Base-by-base conservation (phyloP, 1,140 invertebrate species). In the Pogonus chalceus region DNA sequence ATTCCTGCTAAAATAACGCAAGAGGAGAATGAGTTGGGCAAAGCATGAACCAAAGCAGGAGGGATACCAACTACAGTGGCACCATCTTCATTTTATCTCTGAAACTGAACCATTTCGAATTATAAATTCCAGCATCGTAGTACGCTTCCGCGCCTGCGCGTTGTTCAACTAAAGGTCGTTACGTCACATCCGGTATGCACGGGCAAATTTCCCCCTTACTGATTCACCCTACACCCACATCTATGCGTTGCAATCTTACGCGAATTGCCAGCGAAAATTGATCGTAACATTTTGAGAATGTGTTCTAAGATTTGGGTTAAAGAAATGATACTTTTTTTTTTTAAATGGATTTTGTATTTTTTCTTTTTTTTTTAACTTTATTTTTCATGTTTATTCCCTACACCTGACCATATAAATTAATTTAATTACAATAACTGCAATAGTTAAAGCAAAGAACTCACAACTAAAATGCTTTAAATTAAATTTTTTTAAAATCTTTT, bases 101-200 rank as follows among this genome's bases (percentile, higher is more conserved):
- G 37, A 43, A 31, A 10, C 37, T 18, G 37, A 43, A 31, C 26
- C 26, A 31, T 31, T 14, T 14, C 26, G 14, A 43, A 43, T 43
- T 43, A 43, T 43, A 43, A 43, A 43, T 43, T 43, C 37, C 7
- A 9, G 37, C 37, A 16, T 16, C 7, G 3, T 3, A 7, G 37
- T 18, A 18, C 4, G 37, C 37, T 16, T 12, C 9, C 18, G 18
- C 18, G 9, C 18, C 9, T 12, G 37, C 18, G 37, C 14, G 26
- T 31, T 4, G 4, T 4, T 31, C 7, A 31, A 31, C 14, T 4
- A 14, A 14, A 14, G 26, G 26, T 31, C 14, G 26, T 31, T 31
- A 43, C 37, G 37, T 43, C 37, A 43, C 37, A 43, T 43, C 37
- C 37, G 37, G 37, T 43, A 43, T 43, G 37, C 37, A 43, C 18